Evolutionary conservation across 2,888 invertebrate genomes (phyloP), one percentile per base, ranked within the genome.

Genomic region (Sinhomidia bicolor): DNA sequence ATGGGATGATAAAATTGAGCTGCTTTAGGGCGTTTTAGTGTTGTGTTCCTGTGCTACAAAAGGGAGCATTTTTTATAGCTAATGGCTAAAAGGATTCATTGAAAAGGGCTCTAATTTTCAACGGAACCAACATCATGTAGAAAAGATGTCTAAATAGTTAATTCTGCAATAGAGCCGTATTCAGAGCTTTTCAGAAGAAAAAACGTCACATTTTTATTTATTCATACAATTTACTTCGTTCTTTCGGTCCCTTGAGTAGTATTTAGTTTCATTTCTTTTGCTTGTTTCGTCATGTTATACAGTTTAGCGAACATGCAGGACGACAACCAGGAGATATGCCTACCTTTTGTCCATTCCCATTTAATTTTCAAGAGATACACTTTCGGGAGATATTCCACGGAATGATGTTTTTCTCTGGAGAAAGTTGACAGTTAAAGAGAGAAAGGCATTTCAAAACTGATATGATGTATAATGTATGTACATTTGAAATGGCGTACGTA

Each of bases 21-120:
- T 76, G 36, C 74, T 62, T 83, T 57, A 57, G 71, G 83, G 74
- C 74, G 83, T 71, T 74, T 83, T 71, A 84, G 44, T 84, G 57
- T 68, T 44, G 41, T 84, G 57, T 60, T 60, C 60, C 74, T 84
- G 23, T 62, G 29, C 44, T 47, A 74, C 47, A 74, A 47, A 60
- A 76, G 54, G 68, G 26, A 84, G n/a, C 26, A 44, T 54, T 76
- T 74, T 81, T 74, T 62, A 74, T 12, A 17, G 60, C 74, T 60
- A 60, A 57, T 60, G 74, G 74, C 74, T 44, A 76, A 74, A 84
- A 26, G 74, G 47, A 26, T 26, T 74, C 74, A 74, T 74, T 74
- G 44, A 74, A 74, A 65, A 71, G 17, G 29, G 74, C 54, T 74
- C 74, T 74, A 83, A 83, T 83, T 83, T 71, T 71, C 71, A 71